Evolutionary conservation across 1,140 invertebrate genomes (phyloP).

Genomic region (Agrypnia vestita): DNA sequence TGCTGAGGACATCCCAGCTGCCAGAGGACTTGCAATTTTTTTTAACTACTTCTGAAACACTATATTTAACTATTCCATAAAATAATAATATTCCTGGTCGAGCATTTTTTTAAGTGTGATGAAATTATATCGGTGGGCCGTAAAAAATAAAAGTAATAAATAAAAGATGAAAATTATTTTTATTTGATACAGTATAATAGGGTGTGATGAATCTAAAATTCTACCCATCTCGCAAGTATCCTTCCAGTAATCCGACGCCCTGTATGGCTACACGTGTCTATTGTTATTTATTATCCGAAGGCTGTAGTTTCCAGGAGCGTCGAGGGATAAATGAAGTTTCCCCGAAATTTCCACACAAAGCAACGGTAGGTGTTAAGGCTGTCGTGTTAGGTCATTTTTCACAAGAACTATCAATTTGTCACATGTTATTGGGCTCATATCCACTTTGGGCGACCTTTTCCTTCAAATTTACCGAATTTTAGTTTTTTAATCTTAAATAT

Average conservation of each 20-base stretch:
- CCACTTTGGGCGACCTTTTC: constrained; percentile 18
- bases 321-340: constrained; percentile 35
- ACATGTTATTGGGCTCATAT: constrained; percentile 27
- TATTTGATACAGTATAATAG: too few relatives aligned
- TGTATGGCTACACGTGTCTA: constrained; percentile 29
- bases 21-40: too few relatives aligned
- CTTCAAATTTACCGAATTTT: constrained; percentile 9
- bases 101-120: too few relatives aligned
- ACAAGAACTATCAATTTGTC: constrained; percentile 37
- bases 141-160: too few relatives aligned
- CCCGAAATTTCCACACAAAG: constrained; percentile 14
- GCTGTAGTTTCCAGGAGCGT: background rate
- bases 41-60: too few relatives aligned
- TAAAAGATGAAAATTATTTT: too few relatives aligned
- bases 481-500: too few relatives aligned
- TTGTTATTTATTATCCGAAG: constrained; percentile 28
- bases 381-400: constrained; percentile 37
- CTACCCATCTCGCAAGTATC: background rate
- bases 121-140: too few relatives aligned
- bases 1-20: too few relatives aligned
- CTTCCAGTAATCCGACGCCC: constrained; percentile 10
- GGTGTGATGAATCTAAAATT: constrained; percentile 19
- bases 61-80: too few relatives aligned
- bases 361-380: background rate
- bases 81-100: too few relatives aligned